Percentiles rank a stretch among this genome's conserved stretches.
Conservation (phyloP, 2,888 invertebrate genomes). For the Caenorhabditis sp. region DNA sequence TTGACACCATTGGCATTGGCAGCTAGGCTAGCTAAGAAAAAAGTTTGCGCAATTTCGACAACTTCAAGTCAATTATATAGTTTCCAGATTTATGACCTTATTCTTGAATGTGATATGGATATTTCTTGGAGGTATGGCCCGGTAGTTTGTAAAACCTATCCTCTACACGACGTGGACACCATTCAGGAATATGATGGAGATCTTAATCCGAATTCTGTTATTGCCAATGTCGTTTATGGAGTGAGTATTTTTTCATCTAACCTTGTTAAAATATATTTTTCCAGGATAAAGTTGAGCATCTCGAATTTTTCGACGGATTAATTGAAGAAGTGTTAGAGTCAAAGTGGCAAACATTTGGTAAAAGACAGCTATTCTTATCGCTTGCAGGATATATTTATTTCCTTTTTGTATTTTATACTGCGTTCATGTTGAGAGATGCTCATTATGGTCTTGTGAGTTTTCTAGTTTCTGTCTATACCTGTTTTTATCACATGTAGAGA, state of each 20-base stretch:
- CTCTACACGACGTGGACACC: constrained; percentile 85
- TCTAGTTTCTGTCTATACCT: not conserved
- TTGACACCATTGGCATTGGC: constrained; percentile 88
- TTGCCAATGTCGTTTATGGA: constrained; percentile 94
- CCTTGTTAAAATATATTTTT: constrained; percentile 45
- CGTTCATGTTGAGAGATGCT: constrained; percentile 81
- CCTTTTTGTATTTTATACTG: constrained; percentile 85
- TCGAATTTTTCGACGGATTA: constrained; percentile 92
- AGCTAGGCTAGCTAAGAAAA: constrained; percentile 61
- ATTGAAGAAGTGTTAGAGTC: constrained; percentile 91
- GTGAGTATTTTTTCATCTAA: constrained; percentile 73
- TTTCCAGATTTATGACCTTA: constrained; percentile 86
- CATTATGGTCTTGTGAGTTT: constrained; percentile 35
- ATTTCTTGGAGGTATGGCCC: constrained; percentile 94
- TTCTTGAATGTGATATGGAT: constrained; percentile 91
- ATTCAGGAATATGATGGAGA: constrained; percentile 83
- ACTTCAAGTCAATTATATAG: no score
- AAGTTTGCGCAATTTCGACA: constrained; percentile 29
- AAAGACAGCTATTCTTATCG: constrained; percentile 74
- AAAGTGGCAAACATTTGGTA: constrained; percentile 97
- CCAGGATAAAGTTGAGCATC: constrained; percentile 90
- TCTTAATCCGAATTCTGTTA: constrained; percentile 89
- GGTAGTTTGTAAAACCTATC: constrained; percentile 82
- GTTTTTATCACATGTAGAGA: no score
- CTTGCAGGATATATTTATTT: constrained; percentile 89